These are phyloP conservation scores for Ctenopoma kingsleyae DNA, from an alignment of 2,797 vertebrate species.

Conservation along the genomic window DNA sequence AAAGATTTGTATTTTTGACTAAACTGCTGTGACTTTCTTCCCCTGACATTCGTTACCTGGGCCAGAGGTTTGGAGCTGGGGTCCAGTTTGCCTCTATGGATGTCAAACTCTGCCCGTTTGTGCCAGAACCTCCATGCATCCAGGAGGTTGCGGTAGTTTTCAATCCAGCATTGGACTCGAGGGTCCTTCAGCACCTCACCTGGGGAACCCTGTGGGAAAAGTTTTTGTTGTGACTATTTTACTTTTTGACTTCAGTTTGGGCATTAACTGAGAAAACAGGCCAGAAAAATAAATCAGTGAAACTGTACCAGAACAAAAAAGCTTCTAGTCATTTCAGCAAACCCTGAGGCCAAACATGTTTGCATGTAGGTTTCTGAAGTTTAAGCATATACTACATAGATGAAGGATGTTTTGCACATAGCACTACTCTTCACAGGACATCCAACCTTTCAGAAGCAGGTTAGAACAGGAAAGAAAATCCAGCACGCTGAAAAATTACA, in stretches of 20 bases:
- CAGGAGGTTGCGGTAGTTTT: slow-evolving; percentile 97
- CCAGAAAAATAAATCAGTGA: background rate
- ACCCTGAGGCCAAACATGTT: background rate
- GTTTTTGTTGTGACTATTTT: background rate
- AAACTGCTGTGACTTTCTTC: too few relatives aligned
- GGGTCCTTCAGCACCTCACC: slow-evolving; percentile 95
- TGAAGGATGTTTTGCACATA: background rate
- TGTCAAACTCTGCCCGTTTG: slow-evolving; percentile 98
- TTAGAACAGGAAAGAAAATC: slow-evolving; percentile 14
- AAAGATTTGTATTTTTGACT: too few relatives aligned
- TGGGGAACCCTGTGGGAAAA: slow-evolving; percentile 88
- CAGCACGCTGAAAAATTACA: background rate
- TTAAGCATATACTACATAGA: background rate
- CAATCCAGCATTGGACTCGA: slow-evolving; percentile 98
- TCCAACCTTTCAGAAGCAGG: slow-evolving; percentile 7
- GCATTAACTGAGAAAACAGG: background rate
- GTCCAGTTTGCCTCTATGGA: slow-evolving; percentile 96
- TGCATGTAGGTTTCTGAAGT: background rate
- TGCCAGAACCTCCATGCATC: slow-evolving; percentile 99
- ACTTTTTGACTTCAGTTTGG: background rate
- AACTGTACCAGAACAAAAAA: background rate
- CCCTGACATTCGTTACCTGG: slow-evolving; percentile 83
- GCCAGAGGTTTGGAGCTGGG: slow-evolving; percentile 97
- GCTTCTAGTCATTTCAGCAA: too few relatives aligned
- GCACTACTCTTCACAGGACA: background rate